Percentiles rank a stretch among this genome's conserved stretches.
Evolutionary conservation across 2,888 invertebrate species (phyloP).

Genomic region (Tryphoninae sp.): DNA sequence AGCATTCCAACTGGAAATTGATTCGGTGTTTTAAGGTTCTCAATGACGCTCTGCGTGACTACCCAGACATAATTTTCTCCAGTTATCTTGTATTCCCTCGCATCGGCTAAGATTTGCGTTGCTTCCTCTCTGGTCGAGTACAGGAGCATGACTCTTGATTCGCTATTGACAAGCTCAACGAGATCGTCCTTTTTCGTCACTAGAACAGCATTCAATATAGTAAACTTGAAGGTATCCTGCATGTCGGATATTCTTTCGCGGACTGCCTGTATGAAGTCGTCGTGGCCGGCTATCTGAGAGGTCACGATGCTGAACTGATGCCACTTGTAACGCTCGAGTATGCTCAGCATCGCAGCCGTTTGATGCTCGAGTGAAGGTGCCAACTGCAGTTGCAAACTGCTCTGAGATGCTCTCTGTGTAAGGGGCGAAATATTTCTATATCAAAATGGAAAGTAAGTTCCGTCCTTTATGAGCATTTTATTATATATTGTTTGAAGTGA

Average conservation of each 20-base stretch:
- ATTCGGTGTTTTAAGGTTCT: conserved; percentile 88
- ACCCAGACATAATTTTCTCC: conserved; percentile 98
- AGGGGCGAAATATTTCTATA: background rate
- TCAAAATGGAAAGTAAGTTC: background rate
- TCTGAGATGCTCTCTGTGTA: conserved; percentile 88
- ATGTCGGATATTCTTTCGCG: conserved; percentile 92
- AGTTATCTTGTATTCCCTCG: conserved; percentile 89
- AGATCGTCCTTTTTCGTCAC: conserved; percentile 90
- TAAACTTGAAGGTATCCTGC: conserved; percentile 91
- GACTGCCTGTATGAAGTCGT: conserved; percentile 97
- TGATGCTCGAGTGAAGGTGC: conserved; percentile 98
- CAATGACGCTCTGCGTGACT: conserved; percentile 96
- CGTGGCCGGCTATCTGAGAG: conserved; percentile 96
- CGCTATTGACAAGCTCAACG: conserved; percentile 91
- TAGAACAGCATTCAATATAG: conserved; percentile 92
- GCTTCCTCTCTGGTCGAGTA: conserved; percentile 96
- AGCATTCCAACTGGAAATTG: conserved; percentile 96
- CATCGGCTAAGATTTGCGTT: conserved; percentile 89
- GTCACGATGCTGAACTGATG: conserved; percentile 97
- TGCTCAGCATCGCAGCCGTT: conserved; percentile 97
- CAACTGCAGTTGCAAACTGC: conserved; percentile 94
- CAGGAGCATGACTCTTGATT: conserved; percentile 95
- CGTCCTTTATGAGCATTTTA: no score
- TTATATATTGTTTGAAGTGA: no score
- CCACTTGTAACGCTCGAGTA: conserved; percentile 97